A percentile compares a stretch with the other conserved stretches of the same genome.
phyloP scores from a whole-genome alignment of 2,888 invertebrate genomes.

The Allolobophora icterica region DNA sequence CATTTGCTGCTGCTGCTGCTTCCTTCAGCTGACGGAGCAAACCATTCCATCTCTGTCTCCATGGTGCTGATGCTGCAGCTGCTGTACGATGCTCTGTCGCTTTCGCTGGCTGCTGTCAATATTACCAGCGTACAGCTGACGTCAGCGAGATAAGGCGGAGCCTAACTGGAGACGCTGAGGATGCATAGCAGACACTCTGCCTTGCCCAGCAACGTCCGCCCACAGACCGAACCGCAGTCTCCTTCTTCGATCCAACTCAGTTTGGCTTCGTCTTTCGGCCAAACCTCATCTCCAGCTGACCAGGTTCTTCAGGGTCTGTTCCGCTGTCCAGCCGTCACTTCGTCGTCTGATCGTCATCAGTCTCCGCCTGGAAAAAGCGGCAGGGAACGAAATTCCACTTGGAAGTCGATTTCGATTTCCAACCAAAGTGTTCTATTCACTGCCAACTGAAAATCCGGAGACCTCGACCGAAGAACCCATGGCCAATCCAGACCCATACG shows the following conservation, averaged over 20 bases:
- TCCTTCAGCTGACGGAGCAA: background rate
- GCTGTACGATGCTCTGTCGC: background rate
- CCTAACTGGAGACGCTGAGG: background rate
- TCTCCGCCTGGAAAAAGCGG: background rate
- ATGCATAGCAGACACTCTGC: background rate
- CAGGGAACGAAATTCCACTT: background rate
- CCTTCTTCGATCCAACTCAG: background rate
- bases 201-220: background rate
- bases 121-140: background rate
- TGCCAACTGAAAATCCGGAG: background rate
- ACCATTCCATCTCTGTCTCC: constrained; percentile 17
- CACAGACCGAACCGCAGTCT: background rate
- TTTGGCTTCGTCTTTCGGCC: background rate
- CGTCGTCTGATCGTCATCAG: background rate
- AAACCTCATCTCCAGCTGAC: background rate
- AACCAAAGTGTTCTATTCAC: background rate
- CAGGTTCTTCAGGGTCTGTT: background rate
- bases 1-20: background rate
- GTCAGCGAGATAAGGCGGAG: background rate
- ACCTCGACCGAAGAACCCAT: background rate
- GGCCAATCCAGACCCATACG: constrained; percentile 6
- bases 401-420: constrained; percentile 9
- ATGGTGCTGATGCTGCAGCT: background rate
- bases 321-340: background rate
- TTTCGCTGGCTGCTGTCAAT: background rate